A percentile compares a stretch with the other conserved stretches of the same genome.
Evolutionary conservation across 2,113 vertebrate genomes (phyloP).

Genomic region (Cisticola juncidis): DNA sequence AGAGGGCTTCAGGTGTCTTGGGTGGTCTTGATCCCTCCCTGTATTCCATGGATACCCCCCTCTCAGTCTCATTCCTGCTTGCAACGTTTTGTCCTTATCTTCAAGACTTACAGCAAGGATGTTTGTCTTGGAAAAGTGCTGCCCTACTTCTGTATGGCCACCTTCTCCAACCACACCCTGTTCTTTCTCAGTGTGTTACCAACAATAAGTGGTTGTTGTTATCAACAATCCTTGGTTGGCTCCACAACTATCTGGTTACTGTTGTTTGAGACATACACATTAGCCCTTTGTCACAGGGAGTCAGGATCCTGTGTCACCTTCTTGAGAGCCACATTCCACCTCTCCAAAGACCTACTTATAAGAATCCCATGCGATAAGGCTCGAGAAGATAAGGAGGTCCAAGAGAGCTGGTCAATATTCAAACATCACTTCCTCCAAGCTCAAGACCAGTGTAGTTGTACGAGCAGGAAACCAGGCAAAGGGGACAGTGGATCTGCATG

Average conservation of each 20-base stretch:
- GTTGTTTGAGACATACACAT: not conserved
- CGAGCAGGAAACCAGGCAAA: not conserved
- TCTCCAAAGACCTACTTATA: not conserved
- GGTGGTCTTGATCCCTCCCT: not conserved
- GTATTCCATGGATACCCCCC: no score
- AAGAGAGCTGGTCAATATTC: not conserved
- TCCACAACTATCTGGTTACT: not conserved
- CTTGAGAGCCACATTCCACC: not conserved
- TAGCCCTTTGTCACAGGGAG: not conserved
- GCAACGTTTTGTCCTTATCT: not conserved
- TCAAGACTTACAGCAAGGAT: not conserved
- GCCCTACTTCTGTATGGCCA: not conserved
- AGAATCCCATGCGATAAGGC: not conserved
- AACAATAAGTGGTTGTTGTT: not conserved
- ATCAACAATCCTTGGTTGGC: not conserved
- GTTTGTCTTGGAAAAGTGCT: not conserved
- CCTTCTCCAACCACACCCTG: not conserved
- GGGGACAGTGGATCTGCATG: not conserved
- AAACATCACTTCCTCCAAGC: not conserved
- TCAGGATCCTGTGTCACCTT: not conserved
- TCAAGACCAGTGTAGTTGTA: not conserved
- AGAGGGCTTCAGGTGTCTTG: not conserved
- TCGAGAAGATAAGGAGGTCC: not conserved
- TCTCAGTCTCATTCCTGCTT: not conserved
- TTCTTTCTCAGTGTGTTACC: not conserved